Conservation (phyloP, 2,888 invertebrate species). For the Agonum fuliginosum region DNA sequence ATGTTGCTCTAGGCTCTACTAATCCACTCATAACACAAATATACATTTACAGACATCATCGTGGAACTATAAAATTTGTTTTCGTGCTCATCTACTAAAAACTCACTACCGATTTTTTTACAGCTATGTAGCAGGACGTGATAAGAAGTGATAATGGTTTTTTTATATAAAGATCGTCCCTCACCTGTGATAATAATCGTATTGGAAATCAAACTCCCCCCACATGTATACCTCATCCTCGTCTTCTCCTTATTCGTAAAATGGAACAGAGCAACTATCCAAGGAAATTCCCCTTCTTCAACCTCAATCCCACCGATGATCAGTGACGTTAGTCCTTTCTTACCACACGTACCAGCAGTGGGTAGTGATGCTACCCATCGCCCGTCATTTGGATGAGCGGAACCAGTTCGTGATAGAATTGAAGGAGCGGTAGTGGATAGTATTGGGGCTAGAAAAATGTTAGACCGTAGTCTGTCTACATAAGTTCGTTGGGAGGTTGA, state of each 20-base stretch:
- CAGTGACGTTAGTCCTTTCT: neutral
- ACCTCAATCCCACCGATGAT: constrained; percentile 17
- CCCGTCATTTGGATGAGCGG: neutral
- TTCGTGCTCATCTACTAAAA: too few relatives aligned
- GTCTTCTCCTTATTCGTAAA: neutral
- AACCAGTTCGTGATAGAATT: neutral
- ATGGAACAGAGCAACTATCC: constrained; percentile 38
- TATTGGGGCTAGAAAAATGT: too few relatives aligned
- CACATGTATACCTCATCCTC: neutral
- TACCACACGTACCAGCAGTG: neutral
- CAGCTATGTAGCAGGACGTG: too few relatives aligned
- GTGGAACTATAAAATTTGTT: too few relatives aligned
- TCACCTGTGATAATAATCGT: constrained; percentile 15
- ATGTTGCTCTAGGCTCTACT: too few relatives aligned
- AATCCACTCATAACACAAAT: too few relatives aligned
- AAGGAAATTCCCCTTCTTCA: constrained; percentile 20
- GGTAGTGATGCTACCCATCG: neutral
- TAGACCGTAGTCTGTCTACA: too few relatives aligned
- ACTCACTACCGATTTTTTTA: too few relatives aligned
- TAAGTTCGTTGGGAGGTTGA: neutral
- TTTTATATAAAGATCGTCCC: too few relatives aligned
- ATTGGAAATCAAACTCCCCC: neutral
- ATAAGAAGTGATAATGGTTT: too few relatives aligned
- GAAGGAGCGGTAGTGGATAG: neutral
- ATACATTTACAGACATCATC: too few relatives aligned